Conservation (phyloP, 2,113 vertebrate genomes). For the Protobothrops mucrosquamatus region DNA sequence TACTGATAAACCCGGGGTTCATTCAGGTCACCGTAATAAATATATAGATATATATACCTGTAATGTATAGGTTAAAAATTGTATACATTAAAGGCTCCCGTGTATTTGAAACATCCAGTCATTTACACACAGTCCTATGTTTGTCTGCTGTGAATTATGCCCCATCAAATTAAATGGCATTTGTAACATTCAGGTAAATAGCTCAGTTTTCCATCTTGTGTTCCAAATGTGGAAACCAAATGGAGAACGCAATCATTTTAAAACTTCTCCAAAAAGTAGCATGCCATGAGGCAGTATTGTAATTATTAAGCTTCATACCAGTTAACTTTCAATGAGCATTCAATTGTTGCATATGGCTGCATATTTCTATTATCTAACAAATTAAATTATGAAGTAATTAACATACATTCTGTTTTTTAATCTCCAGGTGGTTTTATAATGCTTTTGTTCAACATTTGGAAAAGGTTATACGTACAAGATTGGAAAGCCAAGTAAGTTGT, state of each 20-base stretch:
- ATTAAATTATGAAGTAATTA: not conserved
- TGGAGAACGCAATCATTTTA: not conserved
- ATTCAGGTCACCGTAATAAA: not conserved
- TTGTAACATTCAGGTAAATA: not conserved
- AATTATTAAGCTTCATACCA: not conserved
- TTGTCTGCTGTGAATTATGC: not conserved
- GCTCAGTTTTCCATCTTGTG: not conserved
- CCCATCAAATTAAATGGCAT: not conserved
- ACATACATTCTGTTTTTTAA: not conserved
- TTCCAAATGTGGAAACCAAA: not conserved
- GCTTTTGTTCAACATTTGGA: conserved; percentile 63
- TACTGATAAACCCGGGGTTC: not conserved
- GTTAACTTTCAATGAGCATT: not conserved
- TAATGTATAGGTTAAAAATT: not conserved
- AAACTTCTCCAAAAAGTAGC: not conserved
- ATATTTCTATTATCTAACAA: not conserved
- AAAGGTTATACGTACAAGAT: conserved; percentile 55
- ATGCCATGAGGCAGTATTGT: not conserved
- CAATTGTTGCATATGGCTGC: not conserved
- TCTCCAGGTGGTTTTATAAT: conserved; percentile 60
- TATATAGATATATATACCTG: not conserved
- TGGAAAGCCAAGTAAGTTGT: conserved; percentile 64
- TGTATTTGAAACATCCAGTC: not conserved
- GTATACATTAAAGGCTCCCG: not conserved
- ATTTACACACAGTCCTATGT: not conserved